Evolutionary conservation across 2,113 vertebrate genomes (phyloP).

Genomic region (Coregonus clupeaformis): DNA sequence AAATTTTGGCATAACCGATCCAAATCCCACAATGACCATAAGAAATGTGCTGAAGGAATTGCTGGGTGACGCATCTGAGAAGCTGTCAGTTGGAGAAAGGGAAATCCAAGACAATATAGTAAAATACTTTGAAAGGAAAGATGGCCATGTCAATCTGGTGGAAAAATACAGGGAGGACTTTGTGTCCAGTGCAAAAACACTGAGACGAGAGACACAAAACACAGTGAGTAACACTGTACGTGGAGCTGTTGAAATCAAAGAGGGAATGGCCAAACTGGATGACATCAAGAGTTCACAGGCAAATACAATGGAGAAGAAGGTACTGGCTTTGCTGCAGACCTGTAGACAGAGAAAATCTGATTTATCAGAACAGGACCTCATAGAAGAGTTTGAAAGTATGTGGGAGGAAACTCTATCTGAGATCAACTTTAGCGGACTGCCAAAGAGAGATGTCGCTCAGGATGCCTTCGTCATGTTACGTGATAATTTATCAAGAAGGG

Average conservation of each 20-base stretch:
- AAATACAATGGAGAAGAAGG: slow-evolving; percentile 28
- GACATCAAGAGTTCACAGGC: slow-evolving; percentile 15
- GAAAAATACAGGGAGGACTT: slow-evolving; percentile 47
- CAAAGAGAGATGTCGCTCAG: slow-evolving; percentile 5
- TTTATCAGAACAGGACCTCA: slow-evolving; percentile 7
- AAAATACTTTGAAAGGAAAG: slow-evolving; percentile 33
- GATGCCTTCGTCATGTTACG: slow-evolving; percentile 11
- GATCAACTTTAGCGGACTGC: not conserved
- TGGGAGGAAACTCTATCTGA: slow-evolving; percentile 34
- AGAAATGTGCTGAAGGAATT: not conserved
- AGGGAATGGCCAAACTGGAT: slow-evolving; percentile 24
- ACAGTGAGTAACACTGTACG: slow-evolving; percentile 23
- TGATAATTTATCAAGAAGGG: not conserved
- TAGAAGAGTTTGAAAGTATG: slow-evolving; percentile 32
- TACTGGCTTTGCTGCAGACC: slow-evolving; percentile 23
- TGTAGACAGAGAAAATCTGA: slow-evolving; percentile 10
- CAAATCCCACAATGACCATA: not conserved
- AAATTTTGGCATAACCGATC: not conserved
- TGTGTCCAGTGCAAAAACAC: slow-evolving; percentile 8
- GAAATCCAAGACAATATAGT: slow-evolving; percentile 15
- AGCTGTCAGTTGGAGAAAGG: slow-evolving; percentile 23
- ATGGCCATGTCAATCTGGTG: too few relatives aligned
- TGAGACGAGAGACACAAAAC: slow-evolving; percentile 29
- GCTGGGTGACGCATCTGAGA: not conserved
- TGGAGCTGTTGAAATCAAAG: slow-evolving; percentile 12